Evolutionary conservation across 2,888 invertebrate genomes (phyloP).

Genomic region (Eristalis arbustorum): DNA sequence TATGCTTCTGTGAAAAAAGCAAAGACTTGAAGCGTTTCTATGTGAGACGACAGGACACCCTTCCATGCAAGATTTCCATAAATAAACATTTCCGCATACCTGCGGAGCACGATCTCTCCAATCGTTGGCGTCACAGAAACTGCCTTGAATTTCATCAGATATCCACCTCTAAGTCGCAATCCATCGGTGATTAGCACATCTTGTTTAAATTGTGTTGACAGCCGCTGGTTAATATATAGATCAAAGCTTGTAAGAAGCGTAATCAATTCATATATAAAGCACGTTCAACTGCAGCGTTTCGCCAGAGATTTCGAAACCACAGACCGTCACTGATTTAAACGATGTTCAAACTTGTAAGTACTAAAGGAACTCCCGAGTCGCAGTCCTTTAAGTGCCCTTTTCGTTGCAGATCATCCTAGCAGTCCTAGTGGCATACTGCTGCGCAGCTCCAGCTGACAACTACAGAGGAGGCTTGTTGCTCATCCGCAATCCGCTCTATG

Average conservation of each 20-base stretch:
- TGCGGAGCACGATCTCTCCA: neutral
- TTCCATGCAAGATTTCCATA: neutral
- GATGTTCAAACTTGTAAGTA: conserved; percentile 31
- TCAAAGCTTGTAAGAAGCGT: conserved; percentile 37
- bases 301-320: conserved; percentile 5
- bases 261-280: conserved; percentile 44
- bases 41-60: neutral
- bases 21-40: neutral
- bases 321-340: neutral
- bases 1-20: too few relatives aligned
- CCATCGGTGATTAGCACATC: conserved; percentile 30
- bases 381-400: neutral
- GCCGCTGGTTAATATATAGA: conserved; percentile 30
- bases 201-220: conserved; percentile 42
- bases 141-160: conserved; percentile 3
- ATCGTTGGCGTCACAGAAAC: neutral
- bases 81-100: neutral
- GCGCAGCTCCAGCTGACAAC: conserved; percentile 9
- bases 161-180: conserved; percentile 1
- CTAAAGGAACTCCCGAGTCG: neutral
- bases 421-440: conserved; percentile 9
- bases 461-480: neutral
- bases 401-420: conserved; percentile 4
- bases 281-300: neutral
- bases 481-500: neutral